Percentiles rank a stretch among this genome's conserved stretches.
Conservation (phyloP, 92 coral and sea anemone species). For the Siderastrea radians region DNA sequence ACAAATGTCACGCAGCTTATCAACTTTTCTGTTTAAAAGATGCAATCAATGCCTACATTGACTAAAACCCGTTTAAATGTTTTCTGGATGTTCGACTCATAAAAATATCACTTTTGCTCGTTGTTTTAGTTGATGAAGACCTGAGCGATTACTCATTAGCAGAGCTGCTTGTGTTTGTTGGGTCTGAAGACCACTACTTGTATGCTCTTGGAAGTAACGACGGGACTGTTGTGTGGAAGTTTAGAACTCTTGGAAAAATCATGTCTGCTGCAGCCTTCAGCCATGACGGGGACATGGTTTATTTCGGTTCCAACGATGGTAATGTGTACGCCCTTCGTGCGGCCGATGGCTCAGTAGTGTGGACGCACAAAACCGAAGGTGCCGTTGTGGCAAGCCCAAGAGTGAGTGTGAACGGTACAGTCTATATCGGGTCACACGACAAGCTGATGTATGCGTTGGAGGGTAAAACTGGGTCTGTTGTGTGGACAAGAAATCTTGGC, state of each 20-base stretch:
- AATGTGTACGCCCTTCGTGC: conserved; percentile 70
- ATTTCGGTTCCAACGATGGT: conserved; percentile 85
- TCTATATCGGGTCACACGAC: conserved; percentile 82
- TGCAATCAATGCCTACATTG: too few species aligned
- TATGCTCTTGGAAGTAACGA: conserved; percentile 67
- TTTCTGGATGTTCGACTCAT: too few species aligned
- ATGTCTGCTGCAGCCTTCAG: conserved; percentile 78
- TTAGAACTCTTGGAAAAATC: conserved; percentile 76
- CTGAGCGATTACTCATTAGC: neutral
- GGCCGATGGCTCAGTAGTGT: conserved; percentile 68
- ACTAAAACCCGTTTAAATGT: too few species aligned
- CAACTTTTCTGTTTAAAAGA: too few species aligned
- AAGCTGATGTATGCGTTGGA: conserved; percentile 65
- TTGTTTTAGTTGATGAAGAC: conserved; percentile 41
- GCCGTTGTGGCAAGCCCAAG: conserved; percentile 81
- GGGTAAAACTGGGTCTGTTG: conserved; percentile 62
- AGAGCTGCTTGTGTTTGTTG: conserved; percentile 74
- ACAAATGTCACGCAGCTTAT: too few species aligned
- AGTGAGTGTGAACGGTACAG: conserved; percentile 56
- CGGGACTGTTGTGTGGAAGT: conserved; percentile 83
- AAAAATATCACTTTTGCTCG: neutral
- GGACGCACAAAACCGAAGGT: conserved; percentile 72
- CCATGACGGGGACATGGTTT: conserved; percentile 70
- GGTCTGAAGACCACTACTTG: conserved; percentile 88
- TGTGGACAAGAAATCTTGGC: conserved; percentile 74